Base-by-base conservation (phyloP, 2,113 vertebrate genomes). In the Turnix velox region DNA sequence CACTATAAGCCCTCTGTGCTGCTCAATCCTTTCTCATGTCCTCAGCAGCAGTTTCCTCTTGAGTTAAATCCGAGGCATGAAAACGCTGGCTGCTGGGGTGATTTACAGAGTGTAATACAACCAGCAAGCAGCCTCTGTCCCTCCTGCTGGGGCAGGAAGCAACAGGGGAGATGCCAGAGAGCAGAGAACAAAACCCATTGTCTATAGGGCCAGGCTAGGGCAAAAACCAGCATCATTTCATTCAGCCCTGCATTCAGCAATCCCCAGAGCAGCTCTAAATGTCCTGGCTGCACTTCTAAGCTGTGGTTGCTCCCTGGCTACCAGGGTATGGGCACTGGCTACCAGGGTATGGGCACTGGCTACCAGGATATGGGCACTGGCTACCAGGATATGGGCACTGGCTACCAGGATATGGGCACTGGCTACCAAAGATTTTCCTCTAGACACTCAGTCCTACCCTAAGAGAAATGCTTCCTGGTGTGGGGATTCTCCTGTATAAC, bases 21-120 rank as follows among this genome's bases (percentile, higher is more conserved):
- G 52, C n/a, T 67, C 51, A 49, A 14, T 10, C 48, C 69, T 30
- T 49, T n/a, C 33, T 25, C 69, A 8, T 1, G 2, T 35, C 51
- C 73, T 46, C 77, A 71, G 77, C 81, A 87, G 65, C 45, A 24
- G 55, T 7, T 24, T 58, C 84, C 48, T 43, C 90, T 51, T 27
- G 27, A 87, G 52, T 15, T 71, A 27, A 88, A 75, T 33, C 57
- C 57, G 61, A 51, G 46, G 46, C 62, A 62, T 4, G 24, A 31
- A 67, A 25, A 9, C 0, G 0, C 27, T 69, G 17, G 1, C 52
- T 3, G 35, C 42, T 0, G 0, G 76, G 35, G 57, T 11, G 69
- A 81, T 43, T 45, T 48, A 55, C 0, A 0, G 57, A 85, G 75
- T 22, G 35, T 7, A 33, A 66, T 10, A 30, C 61, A 71, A 59